Percentiles rank a stretch among this genome's conserved stretches.
Conservation (phyloP, 2,888 invertebrate genomes). For the Parnassius apollo region DNA sequence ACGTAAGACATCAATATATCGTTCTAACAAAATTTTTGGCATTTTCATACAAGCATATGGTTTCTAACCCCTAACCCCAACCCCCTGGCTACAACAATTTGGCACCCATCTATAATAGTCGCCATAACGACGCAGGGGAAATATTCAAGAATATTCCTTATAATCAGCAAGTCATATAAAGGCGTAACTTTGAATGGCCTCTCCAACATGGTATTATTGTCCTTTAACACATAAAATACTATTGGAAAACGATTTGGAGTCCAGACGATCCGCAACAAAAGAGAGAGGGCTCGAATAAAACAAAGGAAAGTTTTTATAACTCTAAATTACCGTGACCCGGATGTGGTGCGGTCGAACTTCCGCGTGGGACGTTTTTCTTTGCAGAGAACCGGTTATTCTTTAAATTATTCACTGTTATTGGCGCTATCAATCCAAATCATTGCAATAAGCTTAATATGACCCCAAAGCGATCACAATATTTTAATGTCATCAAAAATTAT, state of each 20-base stretch:
- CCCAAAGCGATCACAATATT: not conserved
- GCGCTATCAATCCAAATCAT: not conserved
- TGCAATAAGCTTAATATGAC: not conserved
- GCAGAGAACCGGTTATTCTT: not conserved
- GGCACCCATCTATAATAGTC: not conserved
- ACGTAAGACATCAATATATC: too few species aligned
- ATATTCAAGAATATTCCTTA: slow-evolving; percentile 29
- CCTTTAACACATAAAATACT: slow-evolving; percentile 68
- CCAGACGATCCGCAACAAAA: slow-evolving; percentile 47
- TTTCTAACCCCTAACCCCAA: not conserved
- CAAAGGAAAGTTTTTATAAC: slow-evolving; percentile 72
- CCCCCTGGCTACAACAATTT: not conserved
- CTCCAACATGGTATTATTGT: slow-evolving; percentile 61
- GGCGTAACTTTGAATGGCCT: slow-evolving; percentile 43
- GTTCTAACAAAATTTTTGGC: too few species aligned
- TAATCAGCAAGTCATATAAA: slow-evolving; percentile 37
- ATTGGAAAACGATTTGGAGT: slow-evolving; percentile 73
- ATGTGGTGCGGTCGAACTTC: slow-evolving; percentile 33
- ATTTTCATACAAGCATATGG: not conserved
- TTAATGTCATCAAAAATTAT: too few species aligned
- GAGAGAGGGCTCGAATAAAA: slow-evolving; percentile 52
- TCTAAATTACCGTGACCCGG: slow-evolving; percentile 52
- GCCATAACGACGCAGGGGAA: slow-evolving; percentile 11
- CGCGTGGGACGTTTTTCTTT: slow-evolving; percentile 18
- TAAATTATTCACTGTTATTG: slow-evolving; percentile 1